Evolutionary conservation across 2,113 vertebrate species (phyloP).

Genomic region (Phycodurus eques): DNA sequence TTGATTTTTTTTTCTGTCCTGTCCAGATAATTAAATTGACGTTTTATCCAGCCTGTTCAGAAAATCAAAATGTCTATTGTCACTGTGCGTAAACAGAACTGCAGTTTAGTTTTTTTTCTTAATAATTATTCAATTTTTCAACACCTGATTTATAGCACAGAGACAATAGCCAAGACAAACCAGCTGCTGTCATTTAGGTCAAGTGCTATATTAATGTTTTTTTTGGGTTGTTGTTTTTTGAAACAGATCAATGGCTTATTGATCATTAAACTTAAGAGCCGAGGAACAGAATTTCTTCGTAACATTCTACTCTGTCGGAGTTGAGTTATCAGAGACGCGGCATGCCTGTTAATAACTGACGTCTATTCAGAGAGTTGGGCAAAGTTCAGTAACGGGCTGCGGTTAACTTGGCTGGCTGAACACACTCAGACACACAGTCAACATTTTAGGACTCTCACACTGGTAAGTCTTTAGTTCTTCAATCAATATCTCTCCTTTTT

Average conservation of each 20-base stretch:
- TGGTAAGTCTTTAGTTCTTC: background rate
- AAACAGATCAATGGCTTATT: background rate
- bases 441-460: background rate
- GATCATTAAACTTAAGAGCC: background rate
- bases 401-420: conserved; percentile 18
- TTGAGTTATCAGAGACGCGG: background rate
- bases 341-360: background rate
- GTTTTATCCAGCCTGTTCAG: too few relatives aligned
- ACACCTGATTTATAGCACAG: too few relatives aligned
- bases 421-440: background rate
- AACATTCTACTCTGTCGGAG: background rate
- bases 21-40: too few relatives aligned
- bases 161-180: too few relatives aligned
- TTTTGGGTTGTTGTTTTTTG: background rate
- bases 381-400: conserved; percentile 23
- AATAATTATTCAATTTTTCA: too few relatives aligned
- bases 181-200: too few relatives aligned
- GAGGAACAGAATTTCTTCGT: background rate
- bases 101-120: too few relatives aligned
- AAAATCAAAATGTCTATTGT: too few relatives aligned
- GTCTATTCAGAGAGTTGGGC: background rate
- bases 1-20: too few relatives aligned
- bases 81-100: too few relatives aligned
- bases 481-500: background rate
- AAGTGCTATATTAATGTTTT: too few relatives aligned